These are phyloP conservation scores for Apogon hyalosoma DNA, from an alignment of 2,797 vertebrate species.

Conservation along the genomic window DNA sequence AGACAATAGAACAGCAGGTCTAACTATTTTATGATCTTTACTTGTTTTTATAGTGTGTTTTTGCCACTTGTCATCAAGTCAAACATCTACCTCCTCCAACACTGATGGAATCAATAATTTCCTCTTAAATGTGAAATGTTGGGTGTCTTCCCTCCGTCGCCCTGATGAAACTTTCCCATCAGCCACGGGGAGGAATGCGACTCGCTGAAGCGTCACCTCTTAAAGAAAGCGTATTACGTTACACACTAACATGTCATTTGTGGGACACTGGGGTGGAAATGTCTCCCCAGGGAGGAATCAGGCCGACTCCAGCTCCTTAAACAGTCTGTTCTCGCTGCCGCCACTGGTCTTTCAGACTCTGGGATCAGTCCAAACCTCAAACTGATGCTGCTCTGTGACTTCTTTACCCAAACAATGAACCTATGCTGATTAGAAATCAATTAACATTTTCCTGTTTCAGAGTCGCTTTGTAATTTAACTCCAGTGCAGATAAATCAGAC, in stretches of 20 bases:
- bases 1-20: too few relatives aligned
- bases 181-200: slow-evolving; percentile 59
- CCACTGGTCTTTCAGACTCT: slow-evolving; percentile 71
- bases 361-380: too few relatives aligned
- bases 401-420: too few relatives aligned
- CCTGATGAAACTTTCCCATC: background rate
- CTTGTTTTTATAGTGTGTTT: too few relatives aligned
- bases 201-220: slow-evolving; percentile 71
- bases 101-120: too few relatives aligned
- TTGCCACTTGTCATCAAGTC: too few relatives aligned
- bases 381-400: too few relatives aligned
- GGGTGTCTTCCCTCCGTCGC: too few relatives aligned
- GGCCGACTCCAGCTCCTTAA: slow-evolving; percentile 73
- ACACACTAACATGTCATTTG: slow-evolving; percentile 80
- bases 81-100: too few relatives aligned
- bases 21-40: too few relatives aligned
- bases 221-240: slow-evolving; percentile 77
- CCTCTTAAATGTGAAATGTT: too few relatives aligned
- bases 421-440: slow-evolving; percentile 73
- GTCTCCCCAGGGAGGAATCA: slow-evolving; percentile 81
- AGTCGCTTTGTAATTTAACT: slow-evolving; percentile 61
- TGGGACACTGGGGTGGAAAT: slow-evolving; percentile 75
- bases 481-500: slow-evolving; percentile 48
- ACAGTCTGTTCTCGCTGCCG: slow-evolving; percentile 68
- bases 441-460: slow-evolving; percentile 64